Conservation (phyloP, 2,113 vertebrate genomes). For the Onychostruthus taczanowskii region DNA sequence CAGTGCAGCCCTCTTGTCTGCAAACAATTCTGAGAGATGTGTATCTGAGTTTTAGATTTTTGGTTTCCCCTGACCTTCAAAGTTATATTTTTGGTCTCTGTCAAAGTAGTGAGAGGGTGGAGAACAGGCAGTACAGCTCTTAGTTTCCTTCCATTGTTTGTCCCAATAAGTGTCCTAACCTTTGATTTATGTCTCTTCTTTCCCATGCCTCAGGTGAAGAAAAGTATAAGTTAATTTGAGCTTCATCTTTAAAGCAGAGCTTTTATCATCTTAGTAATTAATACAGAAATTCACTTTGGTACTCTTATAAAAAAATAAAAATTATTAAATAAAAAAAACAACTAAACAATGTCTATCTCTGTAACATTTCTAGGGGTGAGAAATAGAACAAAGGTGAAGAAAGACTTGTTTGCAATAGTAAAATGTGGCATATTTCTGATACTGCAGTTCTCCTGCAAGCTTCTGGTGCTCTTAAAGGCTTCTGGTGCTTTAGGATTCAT, state of each 20-base stretch:
- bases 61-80: constrained; percentile 15
- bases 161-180: neutral
- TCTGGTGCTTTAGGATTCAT: neutral
- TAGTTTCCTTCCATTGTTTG: constrained; percentile 38
- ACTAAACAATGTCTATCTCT: neutral
- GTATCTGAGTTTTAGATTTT: neutral
- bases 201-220: neutral
- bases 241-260: neutral
- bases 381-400: rapidly evolving
- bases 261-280: neutral
- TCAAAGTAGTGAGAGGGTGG: neutral
- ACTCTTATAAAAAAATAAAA: neutral
- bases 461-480: neutral
- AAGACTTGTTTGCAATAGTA: neutral
- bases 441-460: neutral
- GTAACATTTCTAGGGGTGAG: neutral
- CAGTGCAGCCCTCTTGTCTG: neutral
- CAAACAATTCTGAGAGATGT: neutral
- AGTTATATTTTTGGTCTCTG: constrained; percentile 26
- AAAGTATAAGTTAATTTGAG: neutral
- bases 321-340: neutral
- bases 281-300: neutral
- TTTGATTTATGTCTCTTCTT: constrained; percentile 15
- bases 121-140: constrained; percentile 9
- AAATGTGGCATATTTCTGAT: neutral